Conservation (phyloP, 2,797 vertebrate genomes). For the Rhabdomys pumilio region DNA sequence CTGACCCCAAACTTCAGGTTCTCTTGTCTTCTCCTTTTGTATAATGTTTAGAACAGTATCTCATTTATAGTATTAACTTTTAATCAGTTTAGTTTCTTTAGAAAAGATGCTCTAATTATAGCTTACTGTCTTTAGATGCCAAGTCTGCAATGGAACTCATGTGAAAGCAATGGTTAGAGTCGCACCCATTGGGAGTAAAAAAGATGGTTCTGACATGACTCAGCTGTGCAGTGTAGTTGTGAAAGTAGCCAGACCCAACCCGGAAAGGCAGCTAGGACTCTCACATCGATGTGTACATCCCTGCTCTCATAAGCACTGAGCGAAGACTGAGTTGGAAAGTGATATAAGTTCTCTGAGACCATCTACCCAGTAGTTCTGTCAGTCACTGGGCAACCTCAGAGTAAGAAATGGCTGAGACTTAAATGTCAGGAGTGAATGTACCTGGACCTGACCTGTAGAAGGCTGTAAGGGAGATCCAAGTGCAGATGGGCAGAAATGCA, state of each 20-base stretch:
- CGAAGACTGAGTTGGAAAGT: background rate
- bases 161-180: background rate
- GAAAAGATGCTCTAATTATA: background rate
- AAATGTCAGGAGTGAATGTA: background rate
- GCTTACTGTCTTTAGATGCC: background rate
- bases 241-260: background rate
- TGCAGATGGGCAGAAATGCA: background rate
- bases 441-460: background rate
- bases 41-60: background rate
- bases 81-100: background rate
- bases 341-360: background rate
- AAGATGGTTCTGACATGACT: accelerated
- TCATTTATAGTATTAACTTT: constrained; percentile 14
- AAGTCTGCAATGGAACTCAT: background rate
- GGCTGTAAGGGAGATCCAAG: background rate
- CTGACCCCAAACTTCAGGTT: background rate
- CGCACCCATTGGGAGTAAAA: background rate
- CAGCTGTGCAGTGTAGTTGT: background rate
- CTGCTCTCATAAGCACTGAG: background rate
- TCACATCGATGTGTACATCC: background rate
- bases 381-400: background rate
- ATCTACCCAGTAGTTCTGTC: background rate
- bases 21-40: background rate
- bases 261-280: background rate
- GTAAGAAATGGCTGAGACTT: background rate